Percentiles rank a stretch among this genome's conserved stretches.
These are phyloP conservation scores for Neomorphus geoffroyi DNA, from an alignment of 2,797 vertebrate species.

Conservation along the genomic window DNA sequence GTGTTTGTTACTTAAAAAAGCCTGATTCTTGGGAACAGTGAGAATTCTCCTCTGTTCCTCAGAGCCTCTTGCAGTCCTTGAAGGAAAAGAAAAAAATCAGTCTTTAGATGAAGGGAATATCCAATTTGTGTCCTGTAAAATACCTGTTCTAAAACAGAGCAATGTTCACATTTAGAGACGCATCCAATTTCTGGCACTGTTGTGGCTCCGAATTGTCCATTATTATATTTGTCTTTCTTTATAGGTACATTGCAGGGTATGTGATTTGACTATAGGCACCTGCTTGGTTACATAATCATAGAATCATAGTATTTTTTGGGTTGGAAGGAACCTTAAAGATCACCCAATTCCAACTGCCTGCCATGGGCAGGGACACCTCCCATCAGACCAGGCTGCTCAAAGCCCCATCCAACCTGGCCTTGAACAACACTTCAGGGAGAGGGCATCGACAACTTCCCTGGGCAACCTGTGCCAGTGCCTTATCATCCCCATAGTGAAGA, in stretches of 20 bases:
- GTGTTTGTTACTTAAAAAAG: not conserved
- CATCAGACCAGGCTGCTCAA: too few relatives aligned
- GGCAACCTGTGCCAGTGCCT: too few relatives aligned
- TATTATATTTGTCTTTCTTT: not conserved
- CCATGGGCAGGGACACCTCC: too few relatives aligned
- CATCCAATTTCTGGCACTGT: not conserved
- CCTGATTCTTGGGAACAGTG: not conserved
- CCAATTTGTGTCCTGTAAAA: not conserved
- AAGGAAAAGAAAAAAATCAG: not conserved
- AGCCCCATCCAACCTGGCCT: too few relatives aligned
- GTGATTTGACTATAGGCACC: not conserved
- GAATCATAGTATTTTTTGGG: too few relatives aligned
- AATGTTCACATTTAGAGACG: not conserved
- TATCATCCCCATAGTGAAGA: too few relatives aligned
- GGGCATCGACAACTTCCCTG: too few relatives aligned
- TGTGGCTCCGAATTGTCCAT: not conserved
- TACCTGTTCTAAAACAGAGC: not conserved
- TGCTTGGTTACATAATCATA: not conserved
- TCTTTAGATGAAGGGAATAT: not conserved
- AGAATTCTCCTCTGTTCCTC: constrained; percentile 27
- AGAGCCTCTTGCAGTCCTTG: not conserved
- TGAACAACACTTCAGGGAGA: too few relatives aligned
- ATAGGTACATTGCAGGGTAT: not conserved
- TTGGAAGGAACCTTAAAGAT: too few relatives aligned
- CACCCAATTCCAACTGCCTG: too few relatives aligned